Base-by-base conservation (phyloP, 2,113 vertebrate genomes). In the Leucosticte australis region DNA sequence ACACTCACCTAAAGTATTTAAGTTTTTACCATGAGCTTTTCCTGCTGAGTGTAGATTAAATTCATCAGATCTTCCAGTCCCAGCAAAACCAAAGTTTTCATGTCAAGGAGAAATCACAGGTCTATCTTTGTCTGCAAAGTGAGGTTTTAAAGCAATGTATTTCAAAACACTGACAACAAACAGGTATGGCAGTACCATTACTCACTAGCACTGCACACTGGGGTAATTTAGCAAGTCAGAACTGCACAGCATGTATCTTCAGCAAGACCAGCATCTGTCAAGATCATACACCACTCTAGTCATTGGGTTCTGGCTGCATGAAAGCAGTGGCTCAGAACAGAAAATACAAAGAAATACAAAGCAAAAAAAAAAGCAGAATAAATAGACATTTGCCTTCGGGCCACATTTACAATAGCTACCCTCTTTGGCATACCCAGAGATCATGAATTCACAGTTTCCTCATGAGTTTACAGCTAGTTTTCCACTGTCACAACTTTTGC, bases 81-180 rank as follows among this genome's bases (percentile, higher is more conserved):
- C 28, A 15, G 23, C 23, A 75, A 82, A 95, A 89, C 7, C 22
- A 42, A 30, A 65, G 23, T 4, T 75, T 30, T 11, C 17, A 46
- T 35, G 15, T 46, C 52, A 46, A 18, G 27, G 42, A 63, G 28
- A 87, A 93, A 62, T 9, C 64, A 27, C 7, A 55, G 10, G 8
- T 55, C 47, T 70, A 16, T 18, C 15, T 91, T 23, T 28, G 18
- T 12, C 26, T 63, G 35, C 76, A 75, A 93, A 82, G 13, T 0
- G 0, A 33, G 17, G 52, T 11, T 91, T 74, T 75, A 55, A 78
- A 89, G 50, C 17, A 57, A 27, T 0, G 0, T 23, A 53, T 37
- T 77, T 70, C 33, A 73, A 67, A 35, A 33, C 39, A 71, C 13
- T 57, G 37, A n/a, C 13, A 69, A 63, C 15, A 42, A 35, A 41